Evolutionary conservation across 2,888 invertebrate species (phyloP), one percentile per base, ranked within the genome.

Genomic region (Didymodactylos carnosus): DNA sequence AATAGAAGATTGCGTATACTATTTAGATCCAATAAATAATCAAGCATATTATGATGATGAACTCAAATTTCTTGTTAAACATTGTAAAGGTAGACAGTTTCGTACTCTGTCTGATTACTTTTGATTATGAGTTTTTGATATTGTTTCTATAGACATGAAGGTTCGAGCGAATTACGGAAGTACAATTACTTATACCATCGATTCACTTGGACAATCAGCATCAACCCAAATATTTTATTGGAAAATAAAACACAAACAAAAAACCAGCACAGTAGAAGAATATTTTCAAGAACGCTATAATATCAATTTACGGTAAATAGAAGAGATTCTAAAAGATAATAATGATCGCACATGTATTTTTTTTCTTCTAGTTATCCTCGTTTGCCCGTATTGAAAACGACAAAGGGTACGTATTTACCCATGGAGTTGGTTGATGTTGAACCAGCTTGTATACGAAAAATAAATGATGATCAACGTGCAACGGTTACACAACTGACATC

Each of bases 341-440:
- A 6, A 6, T 27, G 5, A 0, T 4, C 29, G n/a, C n/a, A n/a
- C n/a, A n/a, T n/a, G n/a, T 35, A 1, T 19, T 19, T 62, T 0
- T 25, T 25, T 49, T 25, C 3, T 49, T n/a, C n/a, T n/a, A n/a
- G n/a, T n/a, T 35, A 62, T 35, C 29, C 62, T 11, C 14, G 53
- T 16, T 69, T 74, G 40, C 74, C 74, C 3, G 35, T 35, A 13
- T 43, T 74, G 11, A 29, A 71, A 19, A 43, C 71, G 35, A 53
- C 62, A 3, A 70, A 35, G 19, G 29, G 16, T 19, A 62, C 29
- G 19, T 74, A 43, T 62, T 27, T 74, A 27, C 74, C 74, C 19
- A 69, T 74, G 39, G 74, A 74, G 27, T 41, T 74, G 3, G 71
- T 71, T 19, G 53, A 71, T 19, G 71, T 71, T 14, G 71, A 74